Evolutionary conservation across 2,113 vertebrate species (phyloP).

Genomic region (Scolopax mira): DNA sequence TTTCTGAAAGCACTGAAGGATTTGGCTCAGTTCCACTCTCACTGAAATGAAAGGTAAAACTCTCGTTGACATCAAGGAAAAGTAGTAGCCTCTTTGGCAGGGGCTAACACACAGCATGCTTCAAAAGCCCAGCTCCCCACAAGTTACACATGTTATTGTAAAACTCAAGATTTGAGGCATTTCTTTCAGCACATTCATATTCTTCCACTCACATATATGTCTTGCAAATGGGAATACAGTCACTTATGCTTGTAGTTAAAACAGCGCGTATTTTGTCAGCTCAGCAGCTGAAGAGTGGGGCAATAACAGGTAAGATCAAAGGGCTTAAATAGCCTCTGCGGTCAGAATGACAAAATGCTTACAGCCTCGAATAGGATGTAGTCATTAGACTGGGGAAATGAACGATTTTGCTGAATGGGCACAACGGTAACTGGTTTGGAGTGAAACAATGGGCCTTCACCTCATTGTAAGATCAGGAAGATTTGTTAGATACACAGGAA

Average conservation of each 20-base stretch:
- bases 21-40: background rate
- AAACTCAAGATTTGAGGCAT: background rate
- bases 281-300: slow-evolving; percentile 24
- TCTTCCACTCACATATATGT: background rate
- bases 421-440: slow-evolving; percentile 64
- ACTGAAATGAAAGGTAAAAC: background rate
- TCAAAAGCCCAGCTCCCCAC: background rate
- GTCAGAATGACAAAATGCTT: slow-evolving; percentile 76
- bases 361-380: slow-evolving; percentile 73
- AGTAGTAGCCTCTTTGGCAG: background rate
- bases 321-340: slow-evolving; percentile 53
- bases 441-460: slow-evolving; percentile 73
- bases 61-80: background rate
- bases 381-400: slow-evolving; percentile 78
- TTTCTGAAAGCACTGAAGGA: background rate
- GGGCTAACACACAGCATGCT: background rate
- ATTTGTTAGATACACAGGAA: slow-evolving; percentile 75
- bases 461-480: slow-evolving; percentile 71
- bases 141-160: background rate
- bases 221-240: background rate
- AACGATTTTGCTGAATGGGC: slow-evolving; percentile 72
- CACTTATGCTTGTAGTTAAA: background rate
- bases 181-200: background rate
- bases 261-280: background rate
- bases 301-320: slow-evolving; percentile 77